Conservation (phyloP, 2,888 invertebrate genomes). For the Agriopis aurantiaria region DNA sequence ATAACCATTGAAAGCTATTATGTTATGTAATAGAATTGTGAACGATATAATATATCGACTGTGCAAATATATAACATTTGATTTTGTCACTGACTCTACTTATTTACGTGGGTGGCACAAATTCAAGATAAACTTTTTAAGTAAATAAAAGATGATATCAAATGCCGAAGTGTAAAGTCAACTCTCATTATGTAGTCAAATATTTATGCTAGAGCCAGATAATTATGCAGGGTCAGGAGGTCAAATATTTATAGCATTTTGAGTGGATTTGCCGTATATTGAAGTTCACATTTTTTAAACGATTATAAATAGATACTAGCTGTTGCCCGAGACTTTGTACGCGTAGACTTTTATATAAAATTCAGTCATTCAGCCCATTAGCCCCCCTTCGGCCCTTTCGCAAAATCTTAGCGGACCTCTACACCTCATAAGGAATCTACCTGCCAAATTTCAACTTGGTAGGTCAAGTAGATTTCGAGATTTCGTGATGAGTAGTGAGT, state of each 20-base stretch:
- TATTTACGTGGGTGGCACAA: constrained; percentile 11
- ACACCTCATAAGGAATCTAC: too few relatives aligned
- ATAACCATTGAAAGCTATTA: background rate
- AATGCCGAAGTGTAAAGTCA: constrained; percentile 11
- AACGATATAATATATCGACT: background rate
- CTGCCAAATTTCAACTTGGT: too few relatives aligned
- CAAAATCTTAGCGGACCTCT: too few relatives aligned
- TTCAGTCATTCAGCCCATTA: too few relatives aligned
- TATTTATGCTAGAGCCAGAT: constrained; percentile 2
- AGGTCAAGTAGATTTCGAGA: too few relatives aligned
- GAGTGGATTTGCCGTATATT: background rate
- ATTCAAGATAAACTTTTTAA: constrained; percentile 11
- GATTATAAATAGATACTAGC: background rate
- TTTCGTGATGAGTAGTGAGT: too few relatives aligned
- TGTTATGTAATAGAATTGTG: background rate
- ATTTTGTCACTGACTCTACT: constrained; percentile 3
- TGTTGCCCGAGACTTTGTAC: too few relatives aligned
- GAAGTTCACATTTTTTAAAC: background rate
- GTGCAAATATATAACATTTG: background rate
- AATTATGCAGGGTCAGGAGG: constrained; percentile 20
- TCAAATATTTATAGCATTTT: constrained; percentile 17
- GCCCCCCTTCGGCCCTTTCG: too few relatives aligned
- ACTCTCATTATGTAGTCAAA: constrained; percentile 7
- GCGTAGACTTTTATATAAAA: too few relatives aligned
- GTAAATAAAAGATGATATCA: constrained; percentile 12